These are phyloP conservation scores for Dolichotis patagonum DNA, from an alignment of 2,113 vertebrate genomes.

Conservation along the genomic window DNA sequence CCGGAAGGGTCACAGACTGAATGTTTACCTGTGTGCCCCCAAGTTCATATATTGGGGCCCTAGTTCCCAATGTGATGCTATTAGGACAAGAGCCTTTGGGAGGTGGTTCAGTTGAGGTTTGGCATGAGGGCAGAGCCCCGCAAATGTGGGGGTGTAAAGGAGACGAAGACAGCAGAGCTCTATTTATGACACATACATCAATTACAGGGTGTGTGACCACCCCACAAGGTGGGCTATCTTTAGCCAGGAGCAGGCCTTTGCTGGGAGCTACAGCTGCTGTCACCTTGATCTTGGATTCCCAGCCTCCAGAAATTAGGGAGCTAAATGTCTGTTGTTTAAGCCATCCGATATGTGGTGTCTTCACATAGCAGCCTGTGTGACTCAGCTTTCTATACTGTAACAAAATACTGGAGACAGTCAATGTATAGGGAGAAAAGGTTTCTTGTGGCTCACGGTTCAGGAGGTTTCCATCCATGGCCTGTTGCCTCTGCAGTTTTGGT, in stretches of 20 bases:
- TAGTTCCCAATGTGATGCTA: not conserved
- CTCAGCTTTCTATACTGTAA: not conserved
- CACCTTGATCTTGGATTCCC: not conserved
- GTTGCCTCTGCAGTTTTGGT: not conserved
- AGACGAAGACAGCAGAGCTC: not conserved
- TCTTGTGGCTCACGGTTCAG: not conserved
- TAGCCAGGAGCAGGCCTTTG: not conserved
- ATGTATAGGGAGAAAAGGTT: not conserved
- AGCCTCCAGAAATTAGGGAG: not conserved
- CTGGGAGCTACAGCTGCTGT: not conserved
- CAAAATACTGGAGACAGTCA: not conserved
- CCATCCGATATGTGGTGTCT: not conserved
- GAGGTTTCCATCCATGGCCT: not conserved
- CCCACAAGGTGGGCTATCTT: not conserved
- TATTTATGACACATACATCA: not conserved
- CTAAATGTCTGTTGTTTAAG: not conserved
- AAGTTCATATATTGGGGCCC: not conserved
- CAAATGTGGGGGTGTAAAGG: not conserved
- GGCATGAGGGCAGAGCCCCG: not conserved
- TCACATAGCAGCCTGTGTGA: not conserved
- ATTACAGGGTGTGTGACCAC: not conserved
- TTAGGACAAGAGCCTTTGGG: not conserved
- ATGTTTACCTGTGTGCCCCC: not conserved
- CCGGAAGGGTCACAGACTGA: not conserved
- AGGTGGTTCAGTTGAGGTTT: not conserved